phyloP scores from a whole-genome alignment of 2,888 invertebrate genomes.

The Thymelicus sylvestris region DNA sequence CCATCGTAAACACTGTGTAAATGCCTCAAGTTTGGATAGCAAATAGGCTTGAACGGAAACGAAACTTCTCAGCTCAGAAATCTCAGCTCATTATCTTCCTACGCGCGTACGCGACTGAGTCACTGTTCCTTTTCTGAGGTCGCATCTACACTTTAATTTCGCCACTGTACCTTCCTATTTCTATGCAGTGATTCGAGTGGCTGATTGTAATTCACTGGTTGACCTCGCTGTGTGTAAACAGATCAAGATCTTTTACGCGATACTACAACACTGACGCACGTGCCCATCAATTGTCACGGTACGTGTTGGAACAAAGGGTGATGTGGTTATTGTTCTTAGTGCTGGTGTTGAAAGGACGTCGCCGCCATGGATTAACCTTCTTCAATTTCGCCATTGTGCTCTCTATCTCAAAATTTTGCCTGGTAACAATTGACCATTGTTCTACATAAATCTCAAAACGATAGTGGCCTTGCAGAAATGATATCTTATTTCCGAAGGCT shows the following conservation, averaged over 20 bases:
- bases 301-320: constrained; percentile 64
- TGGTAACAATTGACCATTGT: constrained; percentile 59
- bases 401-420: background rate
- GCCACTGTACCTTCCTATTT: constrained; percentile 17
- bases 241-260: constrained; percentile 40
- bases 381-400: constrained; percentile 58
- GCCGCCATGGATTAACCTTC: constrained; percentile 59
- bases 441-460: constrained; percentile 51
- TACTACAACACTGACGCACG: constrained; percentile 55
- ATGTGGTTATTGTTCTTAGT: constrained; percentile 64
- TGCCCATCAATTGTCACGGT: constrained; percentile 62
- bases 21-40: background rate
- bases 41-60: background rate
- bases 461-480: constrained; percentile 37
- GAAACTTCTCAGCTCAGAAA: constrained; percentile 17
- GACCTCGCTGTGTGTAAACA: constrained; percentile 55
- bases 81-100: constrained; percentile 21
- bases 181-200: constrained; percentile 34
- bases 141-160: constrained; percentile 39
- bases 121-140: constrained; percentile 46
- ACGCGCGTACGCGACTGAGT: constrained; percentile 40
- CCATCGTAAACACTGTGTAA: background rate
- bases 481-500: constrained; percentile 51
- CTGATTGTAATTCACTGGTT: constrained; percentile 39
- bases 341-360: constrained; percentile 52